Evolutionary conservation across 1,140 invertebrate genomes (phyloP), one percentile per base, ranked within the genome.

Genomic region (Drepana arcuata): DNA sequence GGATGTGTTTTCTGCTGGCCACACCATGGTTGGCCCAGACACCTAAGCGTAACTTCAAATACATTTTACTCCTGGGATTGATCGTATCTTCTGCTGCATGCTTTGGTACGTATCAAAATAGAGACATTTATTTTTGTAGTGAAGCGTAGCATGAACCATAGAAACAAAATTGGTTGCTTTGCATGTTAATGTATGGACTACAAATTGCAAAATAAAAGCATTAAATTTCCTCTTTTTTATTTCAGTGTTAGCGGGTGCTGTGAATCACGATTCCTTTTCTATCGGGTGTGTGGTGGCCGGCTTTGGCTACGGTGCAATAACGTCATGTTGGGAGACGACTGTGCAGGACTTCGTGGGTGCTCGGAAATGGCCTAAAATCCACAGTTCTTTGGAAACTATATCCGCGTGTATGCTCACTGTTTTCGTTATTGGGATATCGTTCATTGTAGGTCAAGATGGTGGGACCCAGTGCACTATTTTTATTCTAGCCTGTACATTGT

Each of bases 31-130:
- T 84, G 15, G 63, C 62, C 35, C 68, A 77, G 31, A 82, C 78
- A 6, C 62, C 69, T 2, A 85, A 82, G 43, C 69, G 80, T 16
- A 83, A 81, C 56, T 81, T 66, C 30, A 81, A 84, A 55, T 83
- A 80, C 40, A 41, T 84, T 7, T 48, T 60, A 25, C 48, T 74
- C 1, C 30, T 63, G 30, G 83, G 82, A 11, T 54, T 78, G 7
- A 33, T 72, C 16, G 44, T 71, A 35, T 72, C 78, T 29, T 64
- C 72, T 7, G 44, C 49, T 32, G 72, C 73, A 24, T 69, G 71
- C 53, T 81, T 79, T 61, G 54, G 83, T 85, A 71, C 52, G 67
- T 59, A 37, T 16, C 7, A 18, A 7, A 27, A 31, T 40, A 23
- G 2, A 26, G 1, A 16, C 1, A 1, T 14, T 25, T 14, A 32